Evolutionary conservation across 1,140 invertebrate species (phyloP).

Genomic region (Drosophila bocki): DNA sequence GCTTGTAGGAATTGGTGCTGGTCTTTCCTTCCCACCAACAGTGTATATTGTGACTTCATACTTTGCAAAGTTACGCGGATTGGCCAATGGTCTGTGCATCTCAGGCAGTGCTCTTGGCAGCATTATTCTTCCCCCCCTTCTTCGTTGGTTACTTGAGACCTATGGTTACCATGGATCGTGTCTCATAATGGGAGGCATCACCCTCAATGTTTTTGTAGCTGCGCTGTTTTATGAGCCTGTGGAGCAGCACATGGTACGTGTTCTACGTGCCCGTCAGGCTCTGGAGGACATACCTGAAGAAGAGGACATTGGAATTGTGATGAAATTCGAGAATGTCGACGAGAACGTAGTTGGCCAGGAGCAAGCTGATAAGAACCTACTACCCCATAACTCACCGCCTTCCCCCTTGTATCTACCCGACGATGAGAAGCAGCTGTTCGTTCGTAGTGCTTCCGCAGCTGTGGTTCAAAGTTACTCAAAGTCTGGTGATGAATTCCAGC

Average conservation of each 20-base stretch:
- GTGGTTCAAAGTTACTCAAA: constrained; percentile 84
- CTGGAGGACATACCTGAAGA: constrained; percentile 82
- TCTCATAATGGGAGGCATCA: constrained; percentile 92
- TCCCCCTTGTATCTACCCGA: constrained; percentile 63
- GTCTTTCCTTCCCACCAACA: constrained; percentile 93
- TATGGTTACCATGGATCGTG: constrained; percentile 93
- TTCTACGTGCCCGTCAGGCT: constrained; percentile 82
- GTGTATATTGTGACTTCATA: constrained; percentile 96
- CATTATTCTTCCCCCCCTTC: constrained; percentile 91
- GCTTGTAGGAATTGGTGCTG: constrained; percentile 92
- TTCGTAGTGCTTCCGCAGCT: constrained; percentile 86
- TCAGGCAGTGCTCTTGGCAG: constrained; percentile 94
- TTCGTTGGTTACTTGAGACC: constrained; percentile 89
- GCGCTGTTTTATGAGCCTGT: constrained; percentile 94
- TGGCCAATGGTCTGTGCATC: constrained; percentile 95
- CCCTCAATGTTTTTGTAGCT: constrained; percentile 93
- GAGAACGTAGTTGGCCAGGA: constrained; percentile 73
- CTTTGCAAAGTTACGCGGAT: constrained; percentile 91
- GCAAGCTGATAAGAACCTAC: constrained; percentile 53
- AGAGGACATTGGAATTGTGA: constrained; percentile 81
- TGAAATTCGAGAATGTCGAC: constrained; percentile 82
- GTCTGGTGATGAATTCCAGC: constrained; percentile 70
- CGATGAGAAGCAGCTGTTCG: constrained; percentile 85
- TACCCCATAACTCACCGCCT: constrained; percentile 71
- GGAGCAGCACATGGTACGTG: constrained; percentile 90